Evolutionary conservation across 2,113 vertebrate species (phyloP).

Genomic region (Uria aalge): DNA sequence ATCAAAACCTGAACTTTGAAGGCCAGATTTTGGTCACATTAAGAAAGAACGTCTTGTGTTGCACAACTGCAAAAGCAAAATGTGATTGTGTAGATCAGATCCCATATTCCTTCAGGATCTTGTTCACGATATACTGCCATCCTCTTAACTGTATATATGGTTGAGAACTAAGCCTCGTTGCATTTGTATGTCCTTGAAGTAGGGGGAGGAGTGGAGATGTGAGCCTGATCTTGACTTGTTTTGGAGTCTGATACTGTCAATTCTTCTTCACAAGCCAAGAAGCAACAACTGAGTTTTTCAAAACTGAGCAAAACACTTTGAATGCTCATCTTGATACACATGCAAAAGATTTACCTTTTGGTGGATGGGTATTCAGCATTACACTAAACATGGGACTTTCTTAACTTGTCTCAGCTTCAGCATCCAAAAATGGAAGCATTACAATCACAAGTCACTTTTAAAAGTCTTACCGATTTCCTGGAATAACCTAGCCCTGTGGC

Average conservation of each 20-base stretch:
- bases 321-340: background rate
- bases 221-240: background rate
- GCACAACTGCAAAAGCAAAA: background rate
- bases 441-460: background rate
- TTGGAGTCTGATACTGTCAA: background rate
- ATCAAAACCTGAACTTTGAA: background rate
- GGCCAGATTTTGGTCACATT: background rate
- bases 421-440: background rate
- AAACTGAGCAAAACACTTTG: background rate
- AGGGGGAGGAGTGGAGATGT: background rate
- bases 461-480: background rate
- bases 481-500: background rate
- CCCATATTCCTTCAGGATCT: background rate
- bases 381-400: background rate
- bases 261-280: background rate
- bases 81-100: background rate
- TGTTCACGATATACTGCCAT: background rate
- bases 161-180: background rate
- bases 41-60: background rate
- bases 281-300: background rate
- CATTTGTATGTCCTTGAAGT: background rate
- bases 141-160: background rate
- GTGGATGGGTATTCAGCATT: background rate
- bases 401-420: background rate
- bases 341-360: background rate